Evolutionary conservation across 2,797 vertebrate genomes (phyloP).

Genomic region (Molossus molossus): DNA sequence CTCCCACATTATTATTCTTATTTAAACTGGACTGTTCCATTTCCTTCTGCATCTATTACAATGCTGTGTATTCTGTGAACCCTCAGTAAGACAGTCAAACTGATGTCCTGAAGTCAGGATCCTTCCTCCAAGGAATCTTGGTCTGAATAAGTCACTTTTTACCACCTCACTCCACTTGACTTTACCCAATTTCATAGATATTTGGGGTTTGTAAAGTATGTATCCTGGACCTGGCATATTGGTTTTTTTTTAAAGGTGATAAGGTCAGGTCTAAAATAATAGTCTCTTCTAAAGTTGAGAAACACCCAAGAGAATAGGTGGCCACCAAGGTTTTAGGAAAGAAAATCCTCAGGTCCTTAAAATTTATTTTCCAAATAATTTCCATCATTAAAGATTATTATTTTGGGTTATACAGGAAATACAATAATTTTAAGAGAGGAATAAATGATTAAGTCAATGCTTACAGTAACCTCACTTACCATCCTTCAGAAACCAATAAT

Average conservation of each 20-base stretch:
- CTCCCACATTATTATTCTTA: not conserved
- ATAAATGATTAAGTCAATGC: not conserved
- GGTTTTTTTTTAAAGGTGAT: not conserved
- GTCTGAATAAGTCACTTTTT: not conserved
- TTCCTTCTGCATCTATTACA: not conserved
- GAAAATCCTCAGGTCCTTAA: not conserved
- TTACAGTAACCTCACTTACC: not conserved
- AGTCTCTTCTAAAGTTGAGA: not conserved
- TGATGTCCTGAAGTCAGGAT: not conserved
- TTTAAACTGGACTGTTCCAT: not conserved
- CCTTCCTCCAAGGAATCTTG: not conserved
- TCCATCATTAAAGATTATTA: not conserved
- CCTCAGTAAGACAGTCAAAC: not conserved
- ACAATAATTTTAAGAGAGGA: not conserved
- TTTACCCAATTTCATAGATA: not conserved
- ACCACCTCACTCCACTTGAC: not conserved
- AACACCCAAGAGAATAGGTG: not conserved
- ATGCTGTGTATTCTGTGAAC: not conserved
- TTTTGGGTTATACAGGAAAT: constrained; percentile 6
- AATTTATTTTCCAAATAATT: not conserved
- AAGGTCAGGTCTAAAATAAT: not conserved
- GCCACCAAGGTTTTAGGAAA: not conserved
- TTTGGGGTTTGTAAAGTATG: not conserved
- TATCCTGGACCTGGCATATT: not conserved
- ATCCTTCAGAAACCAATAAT: not conserved